Conservation (phyloP, 1,140 invertebrate species). For the Hypsibius dujardini region DNA sequence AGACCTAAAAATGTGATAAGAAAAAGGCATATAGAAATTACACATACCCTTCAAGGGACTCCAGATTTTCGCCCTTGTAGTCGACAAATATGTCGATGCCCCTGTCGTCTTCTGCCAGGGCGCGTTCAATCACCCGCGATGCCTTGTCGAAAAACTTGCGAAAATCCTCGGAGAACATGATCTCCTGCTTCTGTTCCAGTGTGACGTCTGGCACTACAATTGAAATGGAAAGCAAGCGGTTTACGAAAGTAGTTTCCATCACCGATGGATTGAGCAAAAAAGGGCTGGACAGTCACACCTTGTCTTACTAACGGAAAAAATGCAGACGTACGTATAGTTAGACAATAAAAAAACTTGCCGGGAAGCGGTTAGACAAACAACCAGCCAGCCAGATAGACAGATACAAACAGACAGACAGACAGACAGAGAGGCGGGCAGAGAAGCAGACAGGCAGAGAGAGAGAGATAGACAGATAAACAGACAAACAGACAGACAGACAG, state of each 20-base stretch:
- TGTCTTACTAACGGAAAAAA: too few species aligned
- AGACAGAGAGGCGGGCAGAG: too few species aligned
- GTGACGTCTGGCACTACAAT: conserved; percentile 62
- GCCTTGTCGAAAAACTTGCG: conserved; percentile 70
- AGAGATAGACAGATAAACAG: too few species aligned
- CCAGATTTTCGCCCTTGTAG: conserved; percentile 63
- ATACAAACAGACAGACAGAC: too few species aligned
- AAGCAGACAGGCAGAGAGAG: too few species aligned
- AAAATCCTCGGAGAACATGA: conserved; percentile 79
- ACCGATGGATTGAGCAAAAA: background rate
- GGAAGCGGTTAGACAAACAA: too few species aligned
- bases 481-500: too few species aligned
- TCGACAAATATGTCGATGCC: conserved; percentile 73
- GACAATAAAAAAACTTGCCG: too few species aligned
- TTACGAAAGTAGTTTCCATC: background rate
- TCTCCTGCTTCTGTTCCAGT: conserved; percentile 90
- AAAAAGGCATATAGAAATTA: conserved; percentile 17
- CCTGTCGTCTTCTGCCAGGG: conserved; percentile 53
- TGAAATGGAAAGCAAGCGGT: conserved; percentile 23
- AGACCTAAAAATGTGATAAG: conserved; percentile 7
- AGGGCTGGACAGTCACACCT: too few species aligned
- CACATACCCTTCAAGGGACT: conserved; percentile 49
- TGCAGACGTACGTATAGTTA: too few species aligned
- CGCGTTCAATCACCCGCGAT: conserved; percentile 73
- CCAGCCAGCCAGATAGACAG: too few species aligned